Evolutionary conservation across 2,888 invertebrate species (phyloP), one percentile per base, ranked within the genome.

Genomic region (Orthonychiurus folsomi): DNA sequence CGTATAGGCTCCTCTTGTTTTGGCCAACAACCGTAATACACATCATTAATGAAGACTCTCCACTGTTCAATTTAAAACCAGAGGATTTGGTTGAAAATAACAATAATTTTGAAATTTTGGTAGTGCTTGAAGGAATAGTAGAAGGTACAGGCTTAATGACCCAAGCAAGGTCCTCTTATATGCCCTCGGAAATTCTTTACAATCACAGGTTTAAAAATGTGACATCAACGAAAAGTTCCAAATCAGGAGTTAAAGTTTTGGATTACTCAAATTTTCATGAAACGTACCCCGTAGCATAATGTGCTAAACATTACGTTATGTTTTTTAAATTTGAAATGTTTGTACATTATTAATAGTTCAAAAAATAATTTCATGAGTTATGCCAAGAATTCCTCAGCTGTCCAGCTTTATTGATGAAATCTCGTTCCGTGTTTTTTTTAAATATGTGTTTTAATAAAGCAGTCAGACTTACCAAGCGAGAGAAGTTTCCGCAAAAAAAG

Each of bases 1-100:
- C 15, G 15, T 88, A 93, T 9, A 84, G 86, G 70, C 81, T 95
- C 5, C 93, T 99, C 78, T 89, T 97, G 75, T 87, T 97, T 66
- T 99, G 97, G 97, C 97, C 99, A 0, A 86, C 93, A 75, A 89
- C 91, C 3, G 87, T 95, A 24, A 87, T 93, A n/a, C 97, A 99
- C 76, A 83, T 84, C 65, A 95, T 99, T 72, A 87, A 93, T 76
- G 84, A 79, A 60, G 72, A 75, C 50, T 93, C 93, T 73, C 97
- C 97, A 0, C 83, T 99, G 25, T 95, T 87, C 78, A 83, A 85
- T 69, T 83, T 95, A 77, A 88, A 91, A 1, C 91, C 93, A 0
- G 86, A 89, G 27, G 63, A 71, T 48, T 82, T 95, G 74, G 82
- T 90, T 52, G 82, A 84, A 67, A 80, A 92, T 64, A 85, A 88